A percentile compares a stretch with the other conserved stretches of the same genome.
phyloP scores from a whole-genome alignment of 1,140 invertebrate species.

The Bombus confusus region DNA sequence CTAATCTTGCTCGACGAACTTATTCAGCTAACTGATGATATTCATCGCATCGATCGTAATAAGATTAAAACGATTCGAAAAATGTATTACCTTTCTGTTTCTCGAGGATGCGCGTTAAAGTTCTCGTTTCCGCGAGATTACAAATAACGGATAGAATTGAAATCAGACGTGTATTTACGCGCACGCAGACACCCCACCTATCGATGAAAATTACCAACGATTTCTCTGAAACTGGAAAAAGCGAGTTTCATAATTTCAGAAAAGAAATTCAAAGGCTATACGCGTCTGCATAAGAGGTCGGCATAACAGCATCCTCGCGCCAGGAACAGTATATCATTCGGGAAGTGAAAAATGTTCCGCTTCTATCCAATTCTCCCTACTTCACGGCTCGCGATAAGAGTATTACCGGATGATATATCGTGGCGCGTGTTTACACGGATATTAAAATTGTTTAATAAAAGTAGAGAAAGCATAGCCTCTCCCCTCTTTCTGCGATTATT shows the following conservation, averaged over 20 bases:
- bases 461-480: not conserved
- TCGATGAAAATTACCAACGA: slow-evolving; percentile 1
- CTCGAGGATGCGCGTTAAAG: no score
- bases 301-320: slow-evolving; percentile 43
- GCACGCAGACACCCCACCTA: not conserved
- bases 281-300: slow-evolving; percentile 44
- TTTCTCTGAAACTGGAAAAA: not conserved
- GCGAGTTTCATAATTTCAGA: slow-evolving; percentile 3
- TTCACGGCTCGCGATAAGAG: slow-evolving; percentile 65
- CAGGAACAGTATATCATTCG: slow-evolving; percentile 64
- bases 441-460: slow-evolving; percentile 70
- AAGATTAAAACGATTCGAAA: no score
- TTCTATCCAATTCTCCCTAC: slow-evolving; percentile 65
- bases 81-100: no score
- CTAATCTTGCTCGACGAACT: no score
- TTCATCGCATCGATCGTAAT: no score
- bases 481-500: slow-evolving; percentile 26
- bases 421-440: slow-evolving; percentile 63
- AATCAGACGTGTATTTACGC: no score
- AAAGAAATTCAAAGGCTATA: slow-evolving; percentile 40
- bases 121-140: no score
- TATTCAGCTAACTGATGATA: no score
- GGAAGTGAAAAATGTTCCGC: slow-evolving; percentile 67
- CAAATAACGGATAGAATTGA: no score
- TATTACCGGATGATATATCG: slow-evolving; percentile 68